These are phyloP conservation scores for Cherax quadricarinatus DNA, from an alignment of 1,140 invertebrate species.

Conservation along the genomic window DNA sequence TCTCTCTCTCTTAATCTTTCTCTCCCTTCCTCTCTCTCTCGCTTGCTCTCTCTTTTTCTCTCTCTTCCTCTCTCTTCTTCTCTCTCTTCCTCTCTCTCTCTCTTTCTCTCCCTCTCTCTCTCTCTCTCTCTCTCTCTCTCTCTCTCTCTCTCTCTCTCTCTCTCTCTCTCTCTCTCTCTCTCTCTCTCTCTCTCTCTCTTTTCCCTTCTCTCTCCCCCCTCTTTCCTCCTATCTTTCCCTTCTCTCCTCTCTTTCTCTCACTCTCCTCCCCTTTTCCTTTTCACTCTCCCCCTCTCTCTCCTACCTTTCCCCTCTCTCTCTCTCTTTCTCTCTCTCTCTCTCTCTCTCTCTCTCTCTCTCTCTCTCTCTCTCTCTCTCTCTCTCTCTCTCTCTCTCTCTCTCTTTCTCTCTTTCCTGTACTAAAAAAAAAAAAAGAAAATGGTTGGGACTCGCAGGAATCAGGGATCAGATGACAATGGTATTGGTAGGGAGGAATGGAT, in stretches of 20 bases:
- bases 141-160: not conserved
- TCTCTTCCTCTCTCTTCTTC: not conserved
- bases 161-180: not conserved
- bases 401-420: too few relatives aligned
- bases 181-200: constrained; percentile 6
- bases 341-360: not conserved
- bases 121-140: constrained; percentile 14
- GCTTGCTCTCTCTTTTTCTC: too few relatives aligned
- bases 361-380: not conserved
- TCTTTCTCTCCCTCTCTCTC: constrained; percentile 12
- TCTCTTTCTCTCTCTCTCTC: constrained; percentile 1
- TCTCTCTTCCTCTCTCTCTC: constrained; percentile 6
- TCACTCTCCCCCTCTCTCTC: too few relatives aligned
- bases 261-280: not conserved
- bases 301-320: not conserved
- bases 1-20: too few relatives aligned
- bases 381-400: not conserved
- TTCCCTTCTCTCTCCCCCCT: not conserved
- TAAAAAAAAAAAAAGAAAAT: not conserved
- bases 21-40: not conserved
- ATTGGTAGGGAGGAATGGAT: too few relatives aligned
- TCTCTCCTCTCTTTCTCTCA: not conserved
- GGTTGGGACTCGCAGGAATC: too few relatives aligned
- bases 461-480: too few relatives aligned
- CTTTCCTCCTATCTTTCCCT: too few relatives aligned